phyloP scores from a whole-genome alignment of 2,797 vertebrate genomes.

The Odontamblyopus lacepedii region DNA sequence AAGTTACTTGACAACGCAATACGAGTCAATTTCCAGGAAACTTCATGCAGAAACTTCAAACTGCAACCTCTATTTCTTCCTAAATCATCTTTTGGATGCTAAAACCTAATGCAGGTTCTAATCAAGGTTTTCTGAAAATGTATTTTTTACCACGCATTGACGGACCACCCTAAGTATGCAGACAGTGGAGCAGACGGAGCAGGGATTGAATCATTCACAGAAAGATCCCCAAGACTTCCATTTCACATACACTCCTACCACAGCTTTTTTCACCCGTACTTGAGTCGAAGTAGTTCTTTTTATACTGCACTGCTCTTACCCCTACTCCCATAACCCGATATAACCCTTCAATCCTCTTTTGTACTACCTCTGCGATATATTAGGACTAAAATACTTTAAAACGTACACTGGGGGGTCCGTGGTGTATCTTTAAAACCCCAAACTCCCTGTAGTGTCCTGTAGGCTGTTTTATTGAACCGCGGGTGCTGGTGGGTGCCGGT shows the following conservation, averaged over 20 bases:
- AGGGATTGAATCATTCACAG: background rate
- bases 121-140: too few species aligned
- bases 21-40: too few species aligned
- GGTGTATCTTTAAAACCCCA: slow-evolving; percentile 8
- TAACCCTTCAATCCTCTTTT: background rate
- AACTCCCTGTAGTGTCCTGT: slow-evolving; percentile 13
- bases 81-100: too few species aligned
- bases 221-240: background rate
- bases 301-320: background rate
- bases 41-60: too few species aligned
- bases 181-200: background rate
- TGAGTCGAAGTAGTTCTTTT: too few species aligned
- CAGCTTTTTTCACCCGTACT: too few species aligned
- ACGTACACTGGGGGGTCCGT: too few species aligned
- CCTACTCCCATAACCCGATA: background rate
- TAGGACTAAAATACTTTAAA: background rate
- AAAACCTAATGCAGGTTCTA: too few species aligned
- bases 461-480: slow-evolving; percentile 6
- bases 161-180: background rate
- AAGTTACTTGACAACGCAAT: too few species aligned
- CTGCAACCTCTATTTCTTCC: too few species aligned
- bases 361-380: background rate
- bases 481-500: slow-evolving; percentile 4
- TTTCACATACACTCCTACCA: background rate
- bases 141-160: too few species aligned